Percentiles rank a stretch among this genome's conserved stretches.
Evolutionary conservation across 2,113 vertebrate genomes (phyloP).

Genomic region (Heteronetta atricapilla): DNA sequence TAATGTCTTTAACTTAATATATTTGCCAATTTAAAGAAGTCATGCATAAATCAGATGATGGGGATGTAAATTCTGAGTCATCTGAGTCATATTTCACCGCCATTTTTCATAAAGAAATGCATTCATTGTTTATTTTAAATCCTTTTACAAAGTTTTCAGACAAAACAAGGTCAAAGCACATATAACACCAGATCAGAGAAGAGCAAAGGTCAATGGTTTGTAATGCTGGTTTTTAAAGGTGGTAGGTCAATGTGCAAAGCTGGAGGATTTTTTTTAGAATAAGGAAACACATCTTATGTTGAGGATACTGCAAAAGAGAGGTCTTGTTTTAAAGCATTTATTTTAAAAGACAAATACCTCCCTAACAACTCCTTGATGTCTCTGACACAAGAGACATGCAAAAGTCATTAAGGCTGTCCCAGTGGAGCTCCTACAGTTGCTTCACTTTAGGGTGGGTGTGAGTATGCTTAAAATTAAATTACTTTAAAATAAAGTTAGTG

Average conservation of each 20-base stretch:
- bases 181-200: constrained; percentile 67
- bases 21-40: neutral
- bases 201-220: constrained; percentile 80
- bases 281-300: constrained; percentile 54
- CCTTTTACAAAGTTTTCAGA: constrained; percentile 54
- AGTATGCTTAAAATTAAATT: constrained; percentile 93
- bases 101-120: constrained; percentile 49
- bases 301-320: constrained; percentile 69
- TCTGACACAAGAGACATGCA: constrained; percentile 87
- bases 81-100: constrained; percentile 18
- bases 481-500: constrained; percentile 91
- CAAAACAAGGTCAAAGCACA: constrained; percentile 81
- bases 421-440: constrained; percentile 81
- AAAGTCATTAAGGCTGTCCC: constrained; percentile 87
- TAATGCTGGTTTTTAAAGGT: constrained; percentile 85
- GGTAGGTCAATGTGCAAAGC: constrained; percentile 81
- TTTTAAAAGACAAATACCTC: constrained; percentile 85
- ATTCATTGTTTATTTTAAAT: constrained; percentile 60
- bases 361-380: constrained; percentile 87
- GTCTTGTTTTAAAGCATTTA: constrained; percentile 77
- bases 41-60: neutral
- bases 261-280: constrained; percentile 45
- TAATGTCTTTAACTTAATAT: neutral
- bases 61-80: constrained; percentile 8
- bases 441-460: constrained; percentile 83